Evolutionary conservation across 2,113 vertebrate genomes (phyloP).

Genomic region (Heloderma charlesbogerti): DNA sequence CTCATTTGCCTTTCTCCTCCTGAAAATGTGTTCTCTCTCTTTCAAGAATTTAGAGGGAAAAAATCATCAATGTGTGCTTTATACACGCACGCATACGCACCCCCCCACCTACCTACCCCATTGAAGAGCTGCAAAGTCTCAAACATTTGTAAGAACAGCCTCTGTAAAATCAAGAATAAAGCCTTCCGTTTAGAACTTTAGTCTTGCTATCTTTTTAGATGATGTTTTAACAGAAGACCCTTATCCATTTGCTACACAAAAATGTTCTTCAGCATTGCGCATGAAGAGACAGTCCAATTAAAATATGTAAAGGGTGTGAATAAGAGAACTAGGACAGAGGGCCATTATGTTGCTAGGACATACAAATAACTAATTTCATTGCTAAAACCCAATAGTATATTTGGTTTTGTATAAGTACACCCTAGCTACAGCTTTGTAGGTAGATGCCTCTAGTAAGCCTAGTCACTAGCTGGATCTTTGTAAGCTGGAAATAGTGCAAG

Average conservation of each 20-base stretch:
- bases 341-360: background rate
- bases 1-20: background rate
- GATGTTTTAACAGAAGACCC: conserved; percentile 53
- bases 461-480: background rate
- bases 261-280: conserved; percentile 51
- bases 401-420: background rate
- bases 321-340: conserved; percentile 31
- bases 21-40: background rate
- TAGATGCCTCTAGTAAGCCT: background rate
- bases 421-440: too few relatives aligned
- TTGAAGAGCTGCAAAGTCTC: background rate
- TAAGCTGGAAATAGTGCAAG: too few relatives aligned
- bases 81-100: background rate
- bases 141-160: background rate
- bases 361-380: conserved; percentile 51
- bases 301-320: conserved; percentile 60
- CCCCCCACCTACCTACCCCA: background rate
- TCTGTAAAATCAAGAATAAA: too few relatives aligned
- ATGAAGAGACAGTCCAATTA: conserved; percentile 48
- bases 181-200: background rate
- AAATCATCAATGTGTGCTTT: background rate
- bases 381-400: background rate
- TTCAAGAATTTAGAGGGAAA: background rate
- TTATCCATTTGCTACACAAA: conserved; percentile 23
- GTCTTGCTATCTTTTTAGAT: conserved; percentile 22